A percentile compares a stretch with the other conserved stretches of the same genome.
These are phyloP conservation scores for Dolichopus griseipennis DNA, from an alignment of 2,888 invertebrate genomes.

Conservation along the genomic window DNA sequence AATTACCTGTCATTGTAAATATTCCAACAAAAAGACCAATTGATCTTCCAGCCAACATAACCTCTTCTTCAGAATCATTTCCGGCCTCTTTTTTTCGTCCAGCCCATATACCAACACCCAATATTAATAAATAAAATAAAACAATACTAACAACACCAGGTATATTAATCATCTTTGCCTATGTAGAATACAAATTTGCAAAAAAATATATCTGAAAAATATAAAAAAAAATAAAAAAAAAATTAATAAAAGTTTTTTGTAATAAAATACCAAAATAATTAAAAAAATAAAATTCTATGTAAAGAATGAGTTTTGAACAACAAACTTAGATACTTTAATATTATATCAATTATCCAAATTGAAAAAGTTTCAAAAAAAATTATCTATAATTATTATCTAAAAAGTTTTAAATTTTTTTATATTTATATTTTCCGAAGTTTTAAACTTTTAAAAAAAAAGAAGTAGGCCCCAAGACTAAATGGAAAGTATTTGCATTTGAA, in stretches of 20 bases:
- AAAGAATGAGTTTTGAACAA: too few species aligned
- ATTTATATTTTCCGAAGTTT: too few species aligned
- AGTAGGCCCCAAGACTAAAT: too few species aligned
- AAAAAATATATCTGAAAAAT: neutral
- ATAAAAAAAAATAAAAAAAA: neutral
- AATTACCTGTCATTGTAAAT: conserved; percentile 95
- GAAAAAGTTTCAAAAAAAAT: too few species aligned
- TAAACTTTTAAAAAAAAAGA: too few species aligned
- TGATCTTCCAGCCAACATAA: conserved; percentile 96
- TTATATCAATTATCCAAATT: too few species aligned
- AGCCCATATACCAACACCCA: conserved; percentile 95
- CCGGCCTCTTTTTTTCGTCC: conserved; percentile 84
- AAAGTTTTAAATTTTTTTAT: too few species aligned
- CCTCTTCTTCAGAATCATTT: conserved; percentile 90
- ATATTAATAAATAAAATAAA: conserved; percentile 91
- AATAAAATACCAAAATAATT: neutral
- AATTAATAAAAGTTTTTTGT: neutral
- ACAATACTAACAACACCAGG: conserved; percentile 90
- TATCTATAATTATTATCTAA: too few species aligned
- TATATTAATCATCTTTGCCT: conserved; percentile 67
- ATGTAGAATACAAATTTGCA: conserved; percentile 9
- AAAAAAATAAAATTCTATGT: neutral
- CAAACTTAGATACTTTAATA: too few species aligned
- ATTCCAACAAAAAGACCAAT: conserved; percentile 96
- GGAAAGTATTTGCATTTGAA: too few species aligned